A percentile compares a stretch with the other conserved stretches of the same genome.
Conservation (phyloP, 2,888 invertebrate species). For the Mylabris sibirica region DNA sequence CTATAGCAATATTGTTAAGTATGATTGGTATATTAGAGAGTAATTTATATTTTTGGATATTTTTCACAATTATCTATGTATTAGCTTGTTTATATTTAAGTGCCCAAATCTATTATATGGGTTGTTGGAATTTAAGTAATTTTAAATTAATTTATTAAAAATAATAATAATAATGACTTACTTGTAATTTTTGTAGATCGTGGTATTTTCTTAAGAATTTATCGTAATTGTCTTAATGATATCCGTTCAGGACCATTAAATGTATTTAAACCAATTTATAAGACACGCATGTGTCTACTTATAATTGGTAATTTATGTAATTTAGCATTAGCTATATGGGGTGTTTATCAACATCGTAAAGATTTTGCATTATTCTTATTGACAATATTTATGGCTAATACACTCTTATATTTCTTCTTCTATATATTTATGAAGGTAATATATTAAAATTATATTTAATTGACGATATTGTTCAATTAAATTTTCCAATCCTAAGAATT, state of each 20-base stretch:
- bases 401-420: conserved; percentile 80
- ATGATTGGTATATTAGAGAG: conserved; percentile 73
- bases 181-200: conserved; percentile 44
- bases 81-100: conserved; percentile 71
- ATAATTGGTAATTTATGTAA: conserved; percentile 70
- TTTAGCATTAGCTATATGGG: conserved; percentile 72
- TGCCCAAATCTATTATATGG: conserved; percentile 79
- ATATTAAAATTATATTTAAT: too few relatives aligned
- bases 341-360: conserved; percentile 67
- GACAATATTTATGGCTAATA: conserved; percentile 81
- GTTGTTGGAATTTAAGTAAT: conserved; percentile 72
- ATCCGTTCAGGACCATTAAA: conserved; percentile 59
- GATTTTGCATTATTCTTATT: conserved; percentile 85
- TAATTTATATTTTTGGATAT: conserved; percentile 72
- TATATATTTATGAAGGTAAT: conserved; percentile 85
- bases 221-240: conserved; percentile 55
- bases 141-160: too few relatives aligned
- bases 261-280: conserved; percentile 61
- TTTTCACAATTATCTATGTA: conserved; percentile 76
- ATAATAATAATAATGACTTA: background rate
- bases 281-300: conserved; percentile 66
- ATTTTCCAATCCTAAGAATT: conserved; percentile 59
- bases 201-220: conserved; percentile 48
- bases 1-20: conserved; percentile 77
- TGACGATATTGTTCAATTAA: conserved; percentile 47